Evolutionary conservation across 1,140 invertebrate species (phyloP), one percentile per base, ranked within the genome.

Genomic region (Batillaria attramentaria): DNA sequence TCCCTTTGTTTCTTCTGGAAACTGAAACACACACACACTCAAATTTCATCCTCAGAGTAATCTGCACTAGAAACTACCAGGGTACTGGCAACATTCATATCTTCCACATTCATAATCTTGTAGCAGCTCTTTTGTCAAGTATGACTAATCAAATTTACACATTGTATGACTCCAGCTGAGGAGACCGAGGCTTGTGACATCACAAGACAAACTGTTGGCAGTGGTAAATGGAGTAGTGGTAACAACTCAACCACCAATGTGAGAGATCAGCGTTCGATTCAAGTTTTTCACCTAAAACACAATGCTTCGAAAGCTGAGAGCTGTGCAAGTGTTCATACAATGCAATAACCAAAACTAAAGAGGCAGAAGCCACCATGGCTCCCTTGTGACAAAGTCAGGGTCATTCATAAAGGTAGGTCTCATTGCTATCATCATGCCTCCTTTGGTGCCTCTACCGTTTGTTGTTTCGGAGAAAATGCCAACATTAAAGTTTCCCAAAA

Each of bases 1-100:
- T 73, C 89, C 88, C 79, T 88, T 89, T 42, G 88, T 89, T 81
- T 83, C 85, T 79, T 90, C 87, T 43, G 89, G 89, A 83, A 90
- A 90, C 89, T 90, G 82, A 68, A 86, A 84, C 41, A 74, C 69
- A 78, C 54, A n/a, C 69, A 62, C 6, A 42, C 39, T 72, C 5
- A 68, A 42, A 42, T 35, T 3, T 16, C 72, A 57, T 10, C 24
- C 6, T 2, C 50, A 35, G 16, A 33, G 10, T 66, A 73, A n/a
- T 73, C 3, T 68, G 3, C 20, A 31, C 65, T 13, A 50, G 46
- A 50, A 13, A 24, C 24, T 13, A 13, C 13, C 24, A 13, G 13
- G 46, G 24, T 13, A 24, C 46, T 13, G 13, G 13, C 24, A 13
- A 50, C 24, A 13, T 24, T 13, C 46, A 24, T 50, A 13, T 13